Conservation (phyloP, 92 coral and sea anemone genomes). For the Bergia sp. region DNA sequence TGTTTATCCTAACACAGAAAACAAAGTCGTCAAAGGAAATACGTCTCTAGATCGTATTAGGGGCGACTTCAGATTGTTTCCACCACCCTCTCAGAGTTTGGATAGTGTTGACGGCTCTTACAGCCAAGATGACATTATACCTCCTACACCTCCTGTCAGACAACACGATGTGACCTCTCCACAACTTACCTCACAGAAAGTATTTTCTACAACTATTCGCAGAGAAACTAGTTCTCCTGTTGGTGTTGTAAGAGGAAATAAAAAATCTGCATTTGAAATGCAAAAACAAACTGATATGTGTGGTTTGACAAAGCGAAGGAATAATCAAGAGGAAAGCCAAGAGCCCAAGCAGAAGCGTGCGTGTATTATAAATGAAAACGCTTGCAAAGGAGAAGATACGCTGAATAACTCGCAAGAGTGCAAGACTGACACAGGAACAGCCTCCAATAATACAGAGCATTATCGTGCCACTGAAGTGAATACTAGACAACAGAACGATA, state of each 20-base stretch:
- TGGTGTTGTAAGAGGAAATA: not conserved
- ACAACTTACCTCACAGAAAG: not conserved
- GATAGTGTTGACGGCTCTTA: not conserved
- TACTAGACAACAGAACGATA: not conserved
- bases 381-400: not conserved
- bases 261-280: not conserved
- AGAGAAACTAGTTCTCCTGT: not conserved
- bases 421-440: not conserved
- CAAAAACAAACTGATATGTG: not conserved
- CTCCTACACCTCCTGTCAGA: constrained; percentile 63
- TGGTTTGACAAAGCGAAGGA: not conserved
- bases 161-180: not conserved
- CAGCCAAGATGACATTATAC: constrained; percentile 63
- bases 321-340: not conserved
- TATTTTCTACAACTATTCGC: not conserved
- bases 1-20: not conserved
- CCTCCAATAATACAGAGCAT: not conserved
- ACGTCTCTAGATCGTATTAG: not conserved
- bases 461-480: not conserved
- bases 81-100: not conserved
- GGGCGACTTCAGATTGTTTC: not conserved
- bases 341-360: not conserved
- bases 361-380: not conserved
- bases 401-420: not conserved
- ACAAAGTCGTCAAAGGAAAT: constrained; percentile 1